A percentile compares a stretch with the other conserved stretches of the same genome.
These are phyloP conservation scores for Gasterosteus nipponicus DNA, from an alignment of 2,113 vertebrate species.

Conservation along the genomic window DNA sequence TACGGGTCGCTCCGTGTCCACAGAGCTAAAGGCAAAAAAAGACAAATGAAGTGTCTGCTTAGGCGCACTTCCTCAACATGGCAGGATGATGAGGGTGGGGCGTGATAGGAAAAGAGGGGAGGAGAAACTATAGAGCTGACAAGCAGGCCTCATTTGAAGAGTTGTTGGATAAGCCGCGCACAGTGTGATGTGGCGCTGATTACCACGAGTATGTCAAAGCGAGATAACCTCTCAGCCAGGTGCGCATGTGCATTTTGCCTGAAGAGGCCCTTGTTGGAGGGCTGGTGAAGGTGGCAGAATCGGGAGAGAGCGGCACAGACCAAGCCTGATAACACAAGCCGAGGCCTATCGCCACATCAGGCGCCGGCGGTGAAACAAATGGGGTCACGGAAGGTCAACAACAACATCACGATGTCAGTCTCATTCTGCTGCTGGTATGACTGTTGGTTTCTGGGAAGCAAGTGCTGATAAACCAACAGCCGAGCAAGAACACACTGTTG, in stretches of 20 bases:
- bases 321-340: constrained; percentile 53
- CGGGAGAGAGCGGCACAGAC: constrained; percentile 32
- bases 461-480: constrained; percentile 31
- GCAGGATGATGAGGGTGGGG: constrained; percentile 56
- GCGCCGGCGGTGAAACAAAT: constrained; percentile 64
- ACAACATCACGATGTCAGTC: constrained; percentile 62
- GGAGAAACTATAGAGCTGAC: constrained; percentile 17
- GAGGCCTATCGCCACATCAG: constrained; percentile 59
- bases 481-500: constrained; percentile 7
- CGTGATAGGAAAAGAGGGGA: constrained; percentile 45
- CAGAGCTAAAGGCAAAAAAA: constrained; percentile 76
- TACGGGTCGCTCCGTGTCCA: constrained; percentile 54
- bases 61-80: constrained; percentile 57
- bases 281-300: constrained; percentile 46
- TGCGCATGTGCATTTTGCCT: constrained; percentile 26
- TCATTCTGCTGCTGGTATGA: constrained; percentile 33
- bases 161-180: constrained; percentile 24
- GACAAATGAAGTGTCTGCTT: constrained; percentile 79
- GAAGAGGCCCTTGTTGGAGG: constrained; percentile 31
- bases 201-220: constrained; percentile 43
- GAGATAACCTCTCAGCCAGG: constrained; percentile 51
- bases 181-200: constrained; percentile 64
- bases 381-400: constrained; percentile 66
- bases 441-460: constrained; percentile 23
- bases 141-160: constrained; percentile 50